Conservation (phyloP, 2,888 invertebrate species). For the Hypomecis punctinalis region DNA sequence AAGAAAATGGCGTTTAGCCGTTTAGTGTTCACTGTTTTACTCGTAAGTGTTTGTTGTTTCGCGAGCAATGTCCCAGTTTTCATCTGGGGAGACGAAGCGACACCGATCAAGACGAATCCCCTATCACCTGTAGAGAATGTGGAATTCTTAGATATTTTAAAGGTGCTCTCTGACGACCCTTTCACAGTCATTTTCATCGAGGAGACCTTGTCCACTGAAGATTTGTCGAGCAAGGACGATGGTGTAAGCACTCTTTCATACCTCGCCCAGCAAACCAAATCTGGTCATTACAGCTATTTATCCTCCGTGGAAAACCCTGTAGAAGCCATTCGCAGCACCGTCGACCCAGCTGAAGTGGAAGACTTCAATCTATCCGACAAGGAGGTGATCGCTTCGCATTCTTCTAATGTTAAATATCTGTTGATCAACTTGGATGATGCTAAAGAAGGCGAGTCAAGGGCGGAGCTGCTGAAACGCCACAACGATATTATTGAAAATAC, state of each 20-base stretch:
- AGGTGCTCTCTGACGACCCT: constrained; percentile 65
- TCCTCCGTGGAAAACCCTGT: constrained; percentile 87
- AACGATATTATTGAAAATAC: constrained; percentile 85
- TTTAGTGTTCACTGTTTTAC: constrained; percentile 71
- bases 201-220: constrained; percentile 84
- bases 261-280: constrained; percentile 48
- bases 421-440: constrained; percentile 86
- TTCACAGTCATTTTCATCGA: constrained; percentile 82
- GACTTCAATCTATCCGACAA: constrained; percentile 70
- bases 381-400: constrained; percentile 66
- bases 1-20: constrained; percentile 79
- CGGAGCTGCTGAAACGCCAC: constrained; percentile 85
- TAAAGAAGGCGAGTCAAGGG: constrained; percentile 80
- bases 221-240: constrained; percentile 81
- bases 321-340: constrained; percentile 80
- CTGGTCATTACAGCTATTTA: constrained; percentile 77
- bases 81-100: constrained; percentile 81
- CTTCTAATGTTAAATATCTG: constrained; percentile 77
- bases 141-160: constrained; percentile 69
- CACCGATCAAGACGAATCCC: constrained; percentile 59
- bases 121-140: constrained; percentile 57
- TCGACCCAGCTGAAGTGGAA: constrained; percentile 67
- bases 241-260: constrained; percentile 34
- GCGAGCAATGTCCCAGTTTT: constrained; percentile 84
- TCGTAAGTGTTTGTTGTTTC: constrained; percentile 68